phyloP scores from a whole-genome alignment of 1,140 invertebrate genomes.

The Anadara kagoshimensis region DNA sequence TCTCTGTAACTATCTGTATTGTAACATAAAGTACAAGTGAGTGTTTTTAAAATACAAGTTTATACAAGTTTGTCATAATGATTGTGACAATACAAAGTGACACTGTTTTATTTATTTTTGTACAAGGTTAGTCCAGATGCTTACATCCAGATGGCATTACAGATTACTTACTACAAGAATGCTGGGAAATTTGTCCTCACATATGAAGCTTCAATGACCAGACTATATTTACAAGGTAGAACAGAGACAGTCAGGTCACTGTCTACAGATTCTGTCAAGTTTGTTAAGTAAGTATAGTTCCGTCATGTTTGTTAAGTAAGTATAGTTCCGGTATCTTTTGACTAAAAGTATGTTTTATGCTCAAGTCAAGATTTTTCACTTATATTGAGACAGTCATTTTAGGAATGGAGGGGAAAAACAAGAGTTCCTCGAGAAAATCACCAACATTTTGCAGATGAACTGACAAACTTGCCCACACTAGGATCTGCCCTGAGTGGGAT shows the following conservation, averaged over 20 bases:
- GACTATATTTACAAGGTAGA: slow-evolving; percentile 94
- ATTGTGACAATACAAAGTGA: too few species aligned
- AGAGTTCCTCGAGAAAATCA: too few species aligned
- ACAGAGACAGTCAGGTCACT: slow-evolving; percentile 98
- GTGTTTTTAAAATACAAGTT: too few species aligned
- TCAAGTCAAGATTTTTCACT: not conserved
- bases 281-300: slow-evolving; percentile 80
- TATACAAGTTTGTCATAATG: too few species aligned
- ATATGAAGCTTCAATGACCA: slow-evolving; percentile 99
- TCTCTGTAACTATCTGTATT: too few species aligned
- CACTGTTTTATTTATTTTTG: not conserved
- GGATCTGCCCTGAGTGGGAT: too few species aligned
- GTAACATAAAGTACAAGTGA: too few species aligned
- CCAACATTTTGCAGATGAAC: too few species aligned
- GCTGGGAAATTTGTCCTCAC: slow-evolving; percentile 93
- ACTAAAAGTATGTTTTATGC: not conserved
- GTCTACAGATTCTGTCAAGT: slow-evolving; percentile 91
- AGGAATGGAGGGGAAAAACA: too few species aligned
- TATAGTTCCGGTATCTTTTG: not conserved
- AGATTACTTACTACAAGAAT: slow-evolving; percentile 90
- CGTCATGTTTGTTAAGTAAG: not conserved
- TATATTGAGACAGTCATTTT: too few species aligned
- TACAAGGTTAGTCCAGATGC: slow-evolving; percentile 86
- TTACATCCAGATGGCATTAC: slow-evolving; percentile 96
- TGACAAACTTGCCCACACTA: too few species aligned